These are phyloP conservation scores for Limanda limanda DNA, from an alignment of 2,113 vertebrate species.

Conservation along the genomic window DNA sequence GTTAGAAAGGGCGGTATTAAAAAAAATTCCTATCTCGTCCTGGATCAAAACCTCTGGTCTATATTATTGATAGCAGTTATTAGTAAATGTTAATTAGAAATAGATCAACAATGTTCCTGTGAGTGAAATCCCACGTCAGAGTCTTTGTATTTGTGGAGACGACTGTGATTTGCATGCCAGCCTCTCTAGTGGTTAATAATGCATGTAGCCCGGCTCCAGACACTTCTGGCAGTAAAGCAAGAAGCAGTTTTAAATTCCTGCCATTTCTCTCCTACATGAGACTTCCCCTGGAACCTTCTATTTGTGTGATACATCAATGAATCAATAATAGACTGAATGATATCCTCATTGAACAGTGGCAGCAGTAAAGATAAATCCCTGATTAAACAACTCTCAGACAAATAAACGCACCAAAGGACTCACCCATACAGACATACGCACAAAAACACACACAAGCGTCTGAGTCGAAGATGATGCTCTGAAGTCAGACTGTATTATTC, in stretches of 20 bases:
- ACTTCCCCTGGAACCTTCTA: constrained; percentile 16
- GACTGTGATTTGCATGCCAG: not conserved
- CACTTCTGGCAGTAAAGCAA: constrained; percentile 12
- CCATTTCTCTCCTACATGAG: not conserved
- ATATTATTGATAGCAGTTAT: not conserved
- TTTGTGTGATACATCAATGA: constrained; percentile 23
- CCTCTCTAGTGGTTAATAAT: not conserved
- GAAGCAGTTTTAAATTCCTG: constrained; percentile 12
- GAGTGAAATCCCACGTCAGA: too few species aligned
- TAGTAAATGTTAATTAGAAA: not conserved
- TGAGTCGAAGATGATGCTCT: constrained; percentile 4
- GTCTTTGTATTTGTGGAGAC: not conserved
- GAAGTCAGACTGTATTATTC: constrained; percentile 14
- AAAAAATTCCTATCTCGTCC: too few species aligned
- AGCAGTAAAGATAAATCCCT: constrained; percentile 13
- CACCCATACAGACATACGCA: constrained; percentile 15
- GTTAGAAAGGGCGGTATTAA: too few species aligned
- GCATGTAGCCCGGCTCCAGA: not conserved
- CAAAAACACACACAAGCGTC: constrained; percentile 10
- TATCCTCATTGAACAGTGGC: constrained; percentile 27
- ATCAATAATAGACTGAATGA: constrained; percentile 7
- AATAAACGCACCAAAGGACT: constrained; percentile 11
- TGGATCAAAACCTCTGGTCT: too few species aligned
- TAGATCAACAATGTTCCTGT: not conserved
- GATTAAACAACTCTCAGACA: constrained; percentile 24